Evolutionary conservation across 2,888 invertebrate species (phyloP).

Genomic region (Gortyna flavago): DNA sequence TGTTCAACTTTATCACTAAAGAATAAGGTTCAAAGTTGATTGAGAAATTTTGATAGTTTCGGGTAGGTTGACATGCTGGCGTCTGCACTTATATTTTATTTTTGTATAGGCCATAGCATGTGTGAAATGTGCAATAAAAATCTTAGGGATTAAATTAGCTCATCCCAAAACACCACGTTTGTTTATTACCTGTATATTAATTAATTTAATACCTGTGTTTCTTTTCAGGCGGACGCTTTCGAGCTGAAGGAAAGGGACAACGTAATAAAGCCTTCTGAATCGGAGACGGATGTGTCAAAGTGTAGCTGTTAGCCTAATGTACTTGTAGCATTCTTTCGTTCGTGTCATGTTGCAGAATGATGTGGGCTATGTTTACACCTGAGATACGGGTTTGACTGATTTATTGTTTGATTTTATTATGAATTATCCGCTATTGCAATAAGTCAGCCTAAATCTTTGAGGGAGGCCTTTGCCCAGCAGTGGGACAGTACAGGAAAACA

Average conservation of each 20-base stretch:
- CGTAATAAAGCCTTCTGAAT: conserved; percentile 87
- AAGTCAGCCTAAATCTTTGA: neutral
- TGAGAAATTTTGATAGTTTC: too few relatives aligned
- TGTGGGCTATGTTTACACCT: conserved; percentile 52
- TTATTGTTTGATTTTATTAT: conserved; percentile 6
- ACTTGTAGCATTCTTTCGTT: conserved; percentile 54
- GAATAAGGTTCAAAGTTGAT: too few relatives aligned
- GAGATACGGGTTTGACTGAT: conserved; percentile 51
- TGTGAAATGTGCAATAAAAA: neutral
- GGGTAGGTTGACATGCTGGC: too few relatives aligned
- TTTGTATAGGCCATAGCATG: neutral
- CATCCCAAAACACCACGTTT: neutral
- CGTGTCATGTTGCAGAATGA: conserved; percentile 42
- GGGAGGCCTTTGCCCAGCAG: too few relatives aligned
- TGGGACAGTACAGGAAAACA: too few relatives aligned
- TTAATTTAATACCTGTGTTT: neutral
- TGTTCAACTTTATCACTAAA: too few relatives aligned
- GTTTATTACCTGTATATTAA: neutral
- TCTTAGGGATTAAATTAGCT: neutral
- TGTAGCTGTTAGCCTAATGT: conserved; percentile 84
- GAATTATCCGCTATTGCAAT: conserved; percentile 10
- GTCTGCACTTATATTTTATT: too few relatives aligned
- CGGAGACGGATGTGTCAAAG: conserved; percentile 87
- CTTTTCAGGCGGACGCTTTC: conserved; percentile 87
- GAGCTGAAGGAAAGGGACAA: conserved; percentile 87